Percentiles rank a stretch among this genome's conserved stretches.
Conservation (phyloP, 2,113 vertebrate species). For the Ploceus nigricollis region DNA sequence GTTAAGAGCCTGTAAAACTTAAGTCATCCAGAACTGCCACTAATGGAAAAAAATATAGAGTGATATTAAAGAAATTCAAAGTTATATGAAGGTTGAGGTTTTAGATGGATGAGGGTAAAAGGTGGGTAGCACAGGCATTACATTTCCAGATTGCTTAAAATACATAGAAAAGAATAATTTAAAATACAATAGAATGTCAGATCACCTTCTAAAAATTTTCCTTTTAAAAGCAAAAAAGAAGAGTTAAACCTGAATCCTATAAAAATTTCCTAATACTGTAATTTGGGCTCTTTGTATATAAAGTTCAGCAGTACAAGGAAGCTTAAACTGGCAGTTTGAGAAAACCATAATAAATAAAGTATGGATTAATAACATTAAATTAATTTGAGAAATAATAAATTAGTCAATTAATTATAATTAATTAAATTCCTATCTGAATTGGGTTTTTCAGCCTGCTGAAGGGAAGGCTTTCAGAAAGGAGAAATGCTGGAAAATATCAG, state of each 20-base stretch:
- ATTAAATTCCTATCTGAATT: neutral
- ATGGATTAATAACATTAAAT: neutral
- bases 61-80: constrained; percentile 49
- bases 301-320: neutral
- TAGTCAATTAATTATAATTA: neutral
- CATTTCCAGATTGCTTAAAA: neutral
- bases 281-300: neutral
- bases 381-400: neutral
- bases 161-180: neutral
- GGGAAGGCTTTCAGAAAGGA: neutral
- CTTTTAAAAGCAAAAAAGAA: neutral
- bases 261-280: neutral
- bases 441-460: neutral
- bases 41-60: constrained; percentile 49
- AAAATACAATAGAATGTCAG: neutral
- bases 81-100: constrained; percentile 45
- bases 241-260: neutral
- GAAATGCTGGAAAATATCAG: neutral
- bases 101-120: constrained; percentile 3
- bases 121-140: neutral
- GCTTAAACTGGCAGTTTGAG: neutral
- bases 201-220: neutral
- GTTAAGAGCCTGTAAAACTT: constrained; percentile 61
- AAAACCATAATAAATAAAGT: neutral
- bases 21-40: constrained; percentile 60